Evolutionary conservation across 2,888 invertebrate species (phyloP), one percentile per base, ranked within the genome.

Genomic region (Drosophila limbata): DNA sequence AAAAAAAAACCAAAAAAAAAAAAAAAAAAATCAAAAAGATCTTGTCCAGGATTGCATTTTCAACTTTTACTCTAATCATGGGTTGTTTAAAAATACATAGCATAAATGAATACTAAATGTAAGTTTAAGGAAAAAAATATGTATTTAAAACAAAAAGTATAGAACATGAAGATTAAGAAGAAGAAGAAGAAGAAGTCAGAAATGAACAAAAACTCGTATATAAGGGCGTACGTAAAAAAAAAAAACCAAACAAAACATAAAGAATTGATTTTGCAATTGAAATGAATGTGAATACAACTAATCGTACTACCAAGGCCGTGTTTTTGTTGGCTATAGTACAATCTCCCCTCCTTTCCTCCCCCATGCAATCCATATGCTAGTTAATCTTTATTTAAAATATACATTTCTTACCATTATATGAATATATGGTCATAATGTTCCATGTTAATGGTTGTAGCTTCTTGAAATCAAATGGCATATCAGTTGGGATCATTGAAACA

Each of bases 41-140:
- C 79, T 88, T 88, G 89, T 90, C 90, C 89, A 88, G 89, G 84
- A 89, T 83, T 88, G 83, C 90, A 88, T 88, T 88, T 88, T 87
- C 76, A 77, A 90, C 78, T 82, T 90, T 89, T 89, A 90, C 86
- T 88, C 88, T 88, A 88, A 88, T 87, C 86, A 90, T 83, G 89
- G 88, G 88, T 88, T 90, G 88, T 88, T 90, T 82, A 84, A 87
- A 84, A 69, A 86, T 88, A 78, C 74, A 77, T 86, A 81, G 81
- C 73, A 86, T 86, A 77, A 86, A 70, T 67, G 57, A 83, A 67
- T 77, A 73, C 70, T 84, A 74, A 73, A 56, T 70, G 60, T 85
- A 79, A 61, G 69, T 51, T 65, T 74, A 87, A 88, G 79, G 50
- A 15, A 52, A 59, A 10, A 55, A 76, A 76, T 65, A 61, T 69